These are phyloP conservation scores for Delphinapterus leucas DNA, from an alignment of 2,113 vertebrate species.

Conservation along the genomic window DNA sequence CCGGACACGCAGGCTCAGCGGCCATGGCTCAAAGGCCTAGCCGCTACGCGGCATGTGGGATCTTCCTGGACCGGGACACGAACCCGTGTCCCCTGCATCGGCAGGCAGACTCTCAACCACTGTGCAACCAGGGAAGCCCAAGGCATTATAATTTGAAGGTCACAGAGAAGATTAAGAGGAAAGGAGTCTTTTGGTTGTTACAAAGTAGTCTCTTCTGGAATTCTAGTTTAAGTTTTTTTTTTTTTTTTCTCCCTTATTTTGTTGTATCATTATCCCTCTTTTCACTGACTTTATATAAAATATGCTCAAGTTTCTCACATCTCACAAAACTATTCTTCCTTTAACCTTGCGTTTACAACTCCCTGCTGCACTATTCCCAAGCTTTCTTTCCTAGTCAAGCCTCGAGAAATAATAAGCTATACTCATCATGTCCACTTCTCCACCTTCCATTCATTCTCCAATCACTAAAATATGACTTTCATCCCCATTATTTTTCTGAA, in stretches of 20 bases:
- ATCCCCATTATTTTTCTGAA: background rate
- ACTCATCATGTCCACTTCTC: background rate
- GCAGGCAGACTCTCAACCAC: too few relatives aligned
- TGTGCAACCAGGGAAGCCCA: too few relatives aligned
- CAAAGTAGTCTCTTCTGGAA: background rate
- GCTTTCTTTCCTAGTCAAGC: background rate
- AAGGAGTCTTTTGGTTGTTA: background rate
- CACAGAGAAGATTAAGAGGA: background rate
- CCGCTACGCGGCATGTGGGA: too few relatives aligned
- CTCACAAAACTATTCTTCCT: background rate
- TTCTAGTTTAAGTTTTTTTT: background rate
- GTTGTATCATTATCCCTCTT: background rate
- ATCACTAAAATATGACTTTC: background rate
- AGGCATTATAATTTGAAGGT: background rate
- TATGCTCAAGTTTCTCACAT: background rate
- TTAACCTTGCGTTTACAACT: background rate
- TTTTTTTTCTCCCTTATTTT: background rate
- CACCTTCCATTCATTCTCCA: background rate
- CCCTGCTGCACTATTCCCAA: background rate
- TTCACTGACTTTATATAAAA: background rate
- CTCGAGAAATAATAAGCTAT: background rate
- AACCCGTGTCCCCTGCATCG: too few relatives aligned
- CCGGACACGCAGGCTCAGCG: too few relatives aligned
- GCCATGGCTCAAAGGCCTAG: too few relatives aligned
- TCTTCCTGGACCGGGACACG: too few relatives aligned